These are phyloP conservation scores for Anastrepha obliqua DNA, from an alignment of 1,140 invertebrate species.

Conservation along the genomic window DNA sequence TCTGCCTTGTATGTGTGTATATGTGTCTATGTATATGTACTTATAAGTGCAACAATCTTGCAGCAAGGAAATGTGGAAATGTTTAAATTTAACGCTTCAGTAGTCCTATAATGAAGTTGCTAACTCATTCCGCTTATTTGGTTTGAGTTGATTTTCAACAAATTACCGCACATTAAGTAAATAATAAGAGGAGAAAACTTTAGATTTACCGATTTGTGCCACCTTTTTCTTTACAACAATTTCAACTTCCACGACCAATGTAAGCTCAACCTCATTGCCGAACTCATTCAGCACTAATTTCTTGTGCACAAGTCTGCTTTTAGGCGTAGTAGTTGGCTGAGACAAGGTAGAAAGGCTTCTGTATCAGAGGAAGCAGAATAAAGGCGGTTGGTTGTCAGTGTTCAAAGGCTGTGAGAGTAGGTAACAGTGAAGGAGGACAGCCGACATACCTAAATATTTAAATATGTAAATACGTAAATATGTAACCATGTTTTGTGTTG, in stretches of 20 bases:
- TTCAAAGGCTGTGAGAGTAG: neutral
- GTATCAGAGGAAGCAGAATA: neutral
- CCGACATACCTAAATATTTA: neutral
- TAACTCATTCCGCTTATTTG: constrained; percentile 48
- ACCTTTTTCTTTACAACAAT: neutral
- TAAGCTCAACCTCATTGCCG: neutral
- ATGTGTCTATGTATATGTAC: neutral
- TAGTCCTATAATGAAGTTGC: constrained; percentile 16
- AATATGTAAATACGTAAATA: too few species aligned
- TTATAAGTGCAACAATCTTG: neutral
- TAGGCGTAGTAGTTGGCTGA: neutral
- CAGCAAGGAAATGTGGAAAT: neutral
- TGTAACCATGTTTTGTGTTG: neutral
- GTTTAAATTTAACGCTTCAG: constrained; percentile 10
- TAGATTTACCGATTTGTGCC: neutral
- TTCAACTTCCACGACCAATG: neutral
- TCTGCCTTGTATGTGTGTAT: neutral
- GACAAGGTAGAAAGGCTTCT: neutral
- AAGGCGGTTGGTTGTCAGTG: neutral
- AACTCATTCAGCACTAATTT: neutral
- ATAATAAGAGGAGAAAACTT: constrained; percentile 37
- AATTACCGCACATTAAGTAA: constrained; percentile 38
- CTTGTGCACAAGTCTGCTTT: neutral
- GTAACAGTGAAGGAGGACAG: neutral
- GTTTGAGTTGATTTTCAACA: constrained; percentile 44